Conservation (phyloP, 2,113 vertebrate species). For the Periophthalmodon schlosseri region DNA sequence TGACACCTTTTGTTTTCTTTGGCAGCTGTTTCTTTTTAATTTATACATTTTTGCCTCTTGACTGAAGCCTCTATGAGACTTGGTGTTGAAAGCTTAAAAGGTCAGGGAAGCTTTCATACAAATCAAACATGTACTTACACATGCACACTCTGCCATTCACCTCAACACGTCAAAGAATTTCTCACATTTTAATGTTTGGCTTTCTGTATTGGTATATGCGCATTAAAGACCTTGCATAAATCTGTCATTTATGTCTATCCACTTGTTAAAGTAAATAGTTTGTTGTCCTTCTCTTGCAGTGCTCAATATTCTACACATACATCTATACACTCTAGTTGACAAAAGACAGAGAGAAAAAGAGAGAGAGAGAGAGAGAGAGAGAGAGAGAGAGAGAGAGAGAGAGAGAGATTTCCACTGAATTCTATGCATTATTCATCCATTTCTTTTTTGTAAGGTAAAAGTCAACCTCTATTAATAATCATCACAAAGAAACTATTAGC, state of each 20-base stretch:
- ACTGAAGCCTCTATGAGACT: slow-evolving; percentile 23
- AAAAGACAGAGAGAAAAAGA: neutral
- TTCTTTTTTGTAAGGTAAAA: neutral
- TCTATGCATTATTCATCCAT: neutral
- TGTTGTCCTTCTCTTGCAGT: neutral
- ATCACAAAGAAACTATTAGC: too few species aligned
- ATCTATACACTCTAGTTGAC: neutral
- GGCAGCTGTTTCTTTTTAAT: slow-evolving; percentile 15
- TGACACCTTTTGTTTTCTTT: slow-evolving; percentile 8
- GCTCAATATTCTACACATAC: neutral
- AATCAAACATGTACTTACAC: slow-evolving; percentile 26
- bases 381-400: neutral
- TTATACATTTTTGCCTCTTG: slow-evolving; percentile 1
- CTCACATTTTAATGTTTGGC: slow-evolving; percentile 44
- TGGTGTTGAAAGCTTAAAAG: slow-evolving; percentile 36
- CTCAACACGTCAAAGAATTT: slow-evolving; percentile 45
- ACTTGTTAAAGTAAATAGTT: neutral
- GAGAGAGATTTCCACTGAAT: neutral
- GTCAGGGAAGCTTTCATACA: slow-evolving; percentile 8
- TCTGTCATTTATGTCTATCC: neutral
- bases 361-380: neutral
- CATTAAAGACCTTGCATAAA: neutral
- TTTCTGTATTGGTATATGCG: slow-evolving; percentile 28
- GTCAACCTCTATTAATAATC: neutral
- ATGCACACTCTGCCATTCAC: slow-evolving; percentile 9